A percentile compares a stretch with the other conserved stretches of the same genome.
Evolutionary conservation across 1,140 invertebrate genomes (phyloP).

Genomic region (Patella vulgata): DNA sequence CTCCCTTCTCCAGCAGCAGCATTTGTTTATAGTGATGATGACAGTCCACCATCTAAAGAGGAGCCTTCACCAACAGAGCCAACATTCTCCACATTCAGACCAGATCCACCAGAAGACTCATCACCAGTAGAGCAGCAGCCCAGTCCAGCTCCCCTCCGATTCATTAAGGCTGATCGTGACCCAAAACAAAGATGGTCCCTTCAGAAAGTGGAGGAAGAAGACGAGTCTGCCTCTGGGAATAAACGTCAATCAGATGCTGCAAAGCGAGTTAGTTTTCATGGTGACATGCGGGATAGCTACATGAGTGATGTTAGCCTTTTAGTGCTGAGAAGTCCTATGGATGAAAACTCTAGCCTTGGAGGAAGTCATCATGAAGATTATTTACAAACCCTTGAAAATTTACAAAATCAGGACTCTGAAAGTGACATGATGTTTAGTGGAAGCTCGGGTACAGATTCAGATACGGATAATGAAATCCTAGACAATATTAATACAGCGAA

Average conservation of each 20-base stretch:
- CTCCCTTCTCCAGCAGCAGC: constrained; percentile 48
- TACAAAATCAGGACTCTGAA: constrained; percentile 28
- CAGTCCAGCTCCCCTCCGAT: neutral
- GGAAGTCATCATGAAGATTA: constrained; percentile 26
- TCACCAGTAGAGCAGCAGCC: constrained; percentile 1
- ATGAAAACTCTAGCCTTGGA: constrained; percentile 30
- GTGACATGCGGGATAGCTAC: constrained; percentile 32
- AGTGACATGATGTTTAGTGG: constrained; percentile 39
- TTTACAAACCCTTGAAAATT: constrained; percentile 41
- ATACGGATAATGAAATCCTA: constrained; percentile 18
- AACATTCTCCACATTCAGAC: constrained; percentile 38
- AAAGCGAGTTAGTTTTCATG: constrained; percentile 51
- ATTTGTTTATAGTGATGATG: constrained; percentile 37
- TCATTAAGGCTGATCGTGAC: neutral
- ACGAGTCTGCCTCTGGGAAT: neutral
- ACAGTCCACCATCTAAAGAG: constrained; percentile 25
- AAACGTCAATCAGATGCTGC: constrained; percentile 19
- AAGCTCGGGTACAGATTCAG: constrained; percentile 14
- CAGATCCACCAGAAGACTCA: constrained; percentile 23
- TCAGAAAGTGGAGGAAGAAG: constrained; percentile 25
- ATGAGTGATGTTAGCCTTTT: constrained; percentile 36
- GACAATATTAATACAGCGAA: constrained; percentile 28
- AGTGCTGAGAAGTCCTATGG: constrained; percentile 32
- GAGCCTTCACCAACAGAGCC: constrained; percentile 10
- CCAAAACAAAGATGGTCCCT: constrained; percentile 22